Percentiles rank a stretch among this genome's conserved stretches.
Conservation (phyloP, 2,797 vertebrate genomes). For the Limosa lapponica region DNA sequence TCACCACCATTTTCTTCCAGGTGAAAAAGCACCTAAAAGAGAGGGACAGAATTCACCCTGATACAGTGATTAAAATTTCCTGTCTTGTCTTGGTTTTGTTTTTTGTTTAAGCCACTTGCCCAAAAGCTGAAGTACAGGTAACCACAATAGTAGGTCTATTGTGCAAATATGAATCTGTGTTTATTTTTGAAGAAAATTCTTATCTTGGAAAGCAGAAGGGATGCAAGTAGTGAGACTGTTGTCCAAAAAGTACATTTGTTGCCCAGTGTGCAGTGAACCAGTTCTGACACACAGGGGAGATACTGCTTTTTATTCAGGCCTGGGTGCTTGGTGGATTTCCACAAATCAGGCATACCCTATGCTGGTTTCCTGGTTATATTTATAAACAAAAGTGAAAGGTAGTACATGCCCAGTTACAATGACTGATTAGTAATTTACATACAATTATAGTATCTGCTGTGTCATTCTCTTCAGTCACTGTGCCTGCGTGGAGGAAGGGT, state of each 20-base stretch:
- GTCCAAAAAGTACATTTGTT: background rate
- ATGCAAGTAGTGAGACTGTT: background rate
- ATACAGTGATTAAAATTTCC: background rate
- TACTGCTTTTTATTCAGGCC: background rate
- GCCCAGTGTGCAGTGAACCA: background rate
- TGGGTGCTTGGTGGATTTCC: background rate
- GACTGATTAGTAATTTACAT: background rate
- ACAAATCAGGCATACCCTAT: background rate
- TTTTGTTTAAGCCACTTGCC: background rate
- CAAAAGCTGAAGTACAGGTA: background rate
- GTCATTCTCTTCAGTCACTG: background rate
- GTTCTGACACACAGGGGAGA: background rate
- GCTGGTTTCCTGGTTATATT: background rate
- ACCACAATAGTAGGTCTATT: background rate
- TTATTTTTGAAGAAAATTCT: background rate
- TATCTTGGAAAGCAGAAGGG: background rate
- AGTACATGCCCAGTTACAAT: background rate
- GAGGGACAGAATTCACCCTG: background rate
- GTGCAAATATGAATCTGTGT: background rate
- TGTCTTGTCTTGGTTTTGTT: background rate
- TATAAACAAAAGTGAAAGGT: background rate
- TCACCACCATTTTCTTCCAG: background rate
- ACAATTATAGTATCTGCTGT: background rate
- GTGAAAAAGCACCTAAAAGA: background rate
- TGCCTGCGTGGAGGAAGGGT: background rate